Evolutionary conservation across 2,797 vertebrate genomes (phyloP).

Genomic region (Pagetopsis macropterus): DNA sequence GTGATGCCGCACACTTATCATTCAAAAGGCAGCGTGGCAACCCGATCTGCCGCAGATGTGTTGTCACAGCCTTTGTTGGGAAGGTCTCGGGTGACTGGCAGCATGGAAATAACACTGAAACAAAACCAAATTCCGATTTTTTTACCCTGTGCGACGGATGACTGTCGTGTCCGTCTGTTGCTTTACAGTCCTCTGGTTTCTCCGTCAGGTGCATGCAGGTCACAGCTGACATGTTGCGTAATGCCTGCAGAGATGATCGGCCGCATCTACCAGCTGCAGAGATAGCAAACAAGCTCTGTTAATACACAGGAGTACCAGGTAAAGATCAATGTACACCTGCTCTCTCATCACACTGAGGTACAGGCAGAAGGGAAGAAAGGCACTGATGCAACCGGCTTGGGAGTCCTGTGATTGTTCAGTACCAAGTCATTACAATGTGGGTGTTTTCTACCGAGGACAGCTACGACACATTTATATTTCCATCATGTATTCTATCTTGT

Average conservation of each 20-base stretch:
- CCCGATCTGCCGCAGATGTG: constrained; percentile 53
- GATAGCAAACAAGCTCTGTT: constrained; percentile 45
- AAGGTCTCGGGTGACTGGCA: constrained; percentile 54
- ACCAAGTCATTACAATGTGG: too few relatives aligned
- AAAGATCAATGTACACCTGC: too few relatives aligned
- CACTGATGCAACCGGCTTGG: too few relatives aligned
- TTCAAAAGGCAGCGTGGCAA: constrained; percentile 55
- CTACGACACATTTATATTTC: too few relatives aligned
- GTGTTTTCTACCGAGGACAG: too few relatives aligned
- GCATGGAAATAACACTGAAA: constrained; percentile 37
- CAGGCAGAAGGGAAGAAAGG: too few relatives aligned
- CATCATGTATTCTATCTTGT: too few relatives aligned
- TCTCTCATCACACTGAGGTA: too few relatives aligned
- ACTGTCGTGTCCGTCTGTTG: constrained; percentile 11
- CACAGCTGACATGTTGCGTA: constrained; percentile 56
- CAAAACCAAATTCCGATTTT: too few relatives aligned
- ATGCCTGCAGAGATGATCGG: constrained; percentile 51
- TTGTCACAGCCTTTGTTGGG: constrained; percentile 47
- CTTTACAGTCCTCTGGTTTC: constrained; percentile 30
- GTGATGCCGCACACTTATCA: constrained; percentile 65
- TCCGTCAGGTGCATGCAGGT: constrained; percentile 47
- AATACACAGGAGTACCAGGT: too few relatives aligned
- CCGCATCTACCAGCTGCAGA: constrained; percentile 55
- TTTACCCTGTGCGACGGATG: too few relatives aligned
- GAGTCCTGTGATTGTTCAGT: too few relatives aligned